Percentiles rank a stretch among this genome's conserved stretches.
Evolutionary conservation across 2,888 invertebrate species (phyloP).

Genomic region (Gastrophysa polygoni): DNA sequence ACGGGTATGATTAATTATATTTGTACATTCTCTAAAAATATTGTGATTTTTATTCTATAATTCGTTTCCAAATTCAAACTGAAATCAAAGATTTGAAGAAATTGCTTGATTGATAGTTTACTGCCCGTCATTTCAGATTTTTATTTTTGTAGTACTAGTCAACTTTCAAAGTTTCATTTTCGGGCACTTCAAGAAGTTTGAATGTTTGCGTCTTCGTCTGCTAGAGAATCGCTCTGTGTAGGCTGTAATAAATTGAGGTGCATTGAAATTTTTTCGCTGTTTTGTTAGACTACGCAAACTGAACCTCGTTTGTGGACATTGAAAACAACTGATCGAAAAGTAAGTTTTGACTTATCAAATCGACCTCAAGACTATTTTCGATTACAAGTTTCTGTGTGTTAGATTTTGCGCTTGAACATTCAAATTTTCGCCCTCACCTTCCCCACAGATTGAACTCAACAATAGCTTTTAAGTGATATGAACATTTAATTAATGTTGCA

Average conservation of each 20-base stretch:
- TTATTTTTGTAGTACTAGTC: constrained; percentile 48
- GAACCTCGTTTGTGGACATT: constrained; percentile 42
- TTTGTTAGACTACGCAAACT: constrained; percentile 43
- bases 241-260: constrained; percentile 37
- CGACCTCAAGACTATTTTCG: constrained; percentile 27
- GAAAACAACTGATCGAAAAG: constrained; percentile 24
- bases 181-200: constrained; percentile 31
- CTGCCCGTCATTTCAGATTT: constrained; percentile 33
- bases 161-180: constrained; percentile 39
- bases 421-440: constrained; percentile 40
- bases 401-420: constrained; percentile 38
- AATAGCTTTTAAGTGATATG: constrained; percentile 51
- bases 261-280: constrained; percentile 39
- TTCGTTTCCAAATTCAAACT: too few relatives aligned
- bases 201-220: constrained; percentile 32
- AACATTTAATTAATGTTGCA: constrained; percentile 50
- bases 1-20: constrained; percentile 45
- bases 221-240: constrained; percentile 37
- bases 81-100: too few relatives aligned
- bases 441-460: constrained; percentile 41
- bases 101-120: too few relatives aligned
- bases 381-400: constrained; percentile 35
- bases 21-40: constrained; percentile 45
- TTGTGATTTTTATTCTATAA: too few relatives aligned
- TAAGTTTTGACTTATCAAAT: constrained; percentile 23